These are phyloP conservation scores for Athripsodes cinereus DNA, from an alignment of 2,888 invertebrate species.

Conservation along the genomic window DNA sequence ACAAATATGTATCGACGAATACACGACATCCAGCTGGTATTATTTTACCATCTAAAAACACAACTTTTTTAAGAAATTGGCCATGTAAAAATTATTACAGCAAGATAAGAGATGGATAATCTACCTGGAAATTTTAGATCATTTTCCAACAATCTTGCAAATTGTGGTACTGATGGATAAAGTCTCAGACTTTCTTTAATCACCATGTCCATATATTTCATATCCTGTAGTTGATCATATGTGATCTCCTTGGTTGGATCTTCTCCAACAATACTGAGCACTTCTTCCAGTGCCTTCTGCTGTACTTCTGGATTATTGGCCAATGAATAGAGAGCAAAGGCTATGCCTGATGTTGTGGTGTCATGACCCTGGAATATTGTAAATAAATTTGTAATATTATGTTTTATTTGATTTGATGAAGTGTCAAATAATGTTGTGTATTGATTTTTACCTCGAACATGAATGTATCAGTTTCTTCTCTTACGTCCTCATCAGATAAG, in stretches of 20 bases:
- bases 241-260: slow-evolving; percentile 6
- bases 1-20: not conserved
- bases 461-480: slow-evolving; percentile 38
- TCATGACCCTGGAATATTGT: slow-evolving; percentile 38
- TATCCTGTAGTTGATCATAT: slow-evolving; percentile 25
- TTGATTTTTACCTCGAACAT: slow-evolving; percentile 36
- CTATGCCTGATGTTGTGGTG: slow-evolving; percentile 43
- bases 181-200: slow-evolving; percentile 31
- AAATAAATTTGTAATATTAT: too few relatives aligned
- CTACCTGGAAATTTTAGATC: slow-evolving; percentile 27
- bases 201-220: slow-evolving; percentile 29
- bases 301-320: slow-evolving; percentile 41
- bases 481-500: slow-evolving; percentile 33
- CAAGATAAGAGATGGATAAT: too few relatives aligned
- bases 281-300: slow-evolving; percentile 24
- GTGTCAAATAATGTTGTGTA: too few relatives aligned
- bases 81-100: too few relatives aligned
- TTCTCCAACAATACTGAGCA: slow-evolving; percentile 11
- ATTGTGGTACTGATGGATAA: slow-evolving; percentile 30
- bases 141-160: slow-evolving; percentile 27
- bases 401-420: too few relatives aligned
- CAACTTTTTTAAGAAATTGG: too few relatives aligned
- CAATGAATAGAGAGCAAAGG: slow-evolving; percentile 40
- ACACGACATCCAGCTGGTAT: slow-evolving; percentile 15
- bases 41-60: slow-evolving; percentile 19